Percentiles rank a stretch among this genome's conserved stretches.
These are phyloP conservation scores for Onychomys torridus DNA, from an alignment of 2,797 vertebrate genomes.

Conservation along the genomic window DNA sequence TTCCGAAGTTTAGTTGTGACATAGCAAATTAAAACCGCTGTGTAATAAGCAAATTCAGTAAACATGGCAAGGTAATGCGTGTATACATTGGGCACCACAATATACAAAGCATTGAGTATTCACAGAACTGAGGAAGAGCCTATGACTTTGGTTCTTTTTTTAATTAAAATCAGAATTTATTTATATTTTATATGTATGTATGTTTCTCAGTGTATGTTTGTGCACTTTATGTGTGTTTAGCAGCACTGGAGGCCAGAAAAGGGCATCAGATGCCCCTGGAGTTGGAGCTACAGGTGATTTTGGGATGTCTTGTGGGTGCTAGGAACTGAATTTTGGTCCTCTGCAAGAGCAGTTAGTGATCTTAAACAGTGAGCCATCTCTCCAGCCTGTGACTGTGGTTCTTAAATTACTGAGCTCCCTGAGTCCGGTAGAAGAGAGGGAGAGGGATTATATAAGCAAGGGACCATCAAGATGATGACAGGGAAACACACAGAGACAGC, in stretches of 20 bases:
- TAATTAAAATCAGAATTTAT: neutral
- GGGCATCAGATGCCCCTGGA: neutral
- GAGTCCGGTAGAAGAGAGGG: neutral
- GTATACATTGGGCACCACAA: neutral
- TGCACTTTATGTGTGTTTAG: neutral
- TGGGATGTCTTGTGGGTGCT: neutral
- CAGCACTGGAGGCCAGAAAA: neutral
- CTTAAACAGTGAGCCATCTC: neutral
- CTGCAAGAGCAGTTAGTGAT: neutral
- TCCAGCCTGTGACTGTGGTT: neutral
- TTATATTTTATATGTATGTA: neutral
- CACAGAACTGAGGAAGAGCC: neutral
- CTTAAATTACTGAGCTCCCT: neutral
- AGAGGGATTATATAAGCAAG: too few species aligned
- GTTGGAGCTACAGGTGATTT: neutral
- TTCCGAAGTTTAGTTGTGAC: slow-evolving; percentile 26
- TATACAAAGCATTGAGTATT: neutral
- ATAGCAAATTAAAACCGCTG: neutral
- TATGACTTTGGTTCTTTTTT: neutral
- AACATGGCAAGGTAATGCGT: neutral
- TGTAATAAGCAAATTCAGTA: neutral
- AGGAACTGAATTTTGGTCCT: neutral
- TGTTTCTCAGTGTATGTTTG: neutral
- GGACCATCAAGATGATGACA: too few species aligned
- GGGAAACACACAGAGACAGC: too few species aligned